Percentiles rank a stretch among this genome's conserved stretches.
These are phyloP conservation scores for Cardiocondyla obscurior DNA, from an alignment of 1,140 invertebrate genomes.

Conservation along the genomic window DNA sequence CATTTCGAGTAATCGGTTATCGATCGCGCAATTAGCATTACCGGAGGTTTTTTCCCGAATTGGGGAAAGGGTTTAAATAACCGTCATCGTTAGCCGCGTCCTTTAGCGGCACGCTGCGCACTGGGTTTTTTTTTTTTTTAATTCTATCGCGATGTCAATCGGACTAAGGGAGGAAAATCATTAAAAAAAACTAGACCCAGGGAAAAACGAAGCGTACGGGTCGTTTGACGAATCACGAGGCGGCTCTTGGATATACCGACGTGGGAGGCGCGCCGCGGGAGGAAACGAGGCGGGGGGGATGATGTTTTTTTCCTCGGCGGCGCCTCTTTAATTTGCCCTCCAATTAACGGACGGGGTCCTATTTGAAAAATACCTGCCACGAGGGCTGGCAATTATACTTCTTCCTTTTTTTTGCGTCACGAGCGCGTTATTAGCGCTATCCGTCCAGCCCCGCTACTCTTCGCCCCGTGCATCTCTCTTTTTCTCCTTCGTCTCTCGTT, in stretches of 20 bases:
- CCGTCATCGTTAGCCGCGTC: slow-evolving; percentile 33
- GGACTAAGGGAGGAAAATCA: slow-evolving; percentile 41
- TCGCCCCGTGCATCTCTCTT: slow-evolving; percentile 2
- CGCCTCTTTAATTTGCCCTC: slow-evolving; percentile 77
- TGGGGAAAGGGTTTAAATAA: slow-evolving; percentile 17
- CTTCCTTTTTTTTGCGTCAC: slow-evolving; percentile 73
- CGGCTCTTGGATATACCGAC: slow-evolving; percentile 59
- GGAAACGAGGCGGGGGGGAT: slow-evolving; percentile 49
- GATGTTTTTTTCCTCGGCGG: slow-evolving; percentile 73
- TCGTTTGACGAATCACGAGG: slow-evolving; percentile 71
- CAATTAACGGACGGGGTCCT: slow-evolving; percentile 76
- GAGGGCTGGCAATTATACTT: slow-evolving; percentile 76
- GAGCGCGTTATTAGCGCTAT: slow-evolving; percentile 78
- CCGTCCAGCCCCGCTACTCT: slow-evolving; percentile 63
- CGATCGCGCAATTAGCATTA: slow-evolving; percentile 46
- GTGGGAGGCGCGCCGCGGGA: slow-evolving; percentile 56
- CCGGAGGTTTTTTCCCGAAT: neutral
- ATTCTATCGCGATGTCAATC: slow-evolving; percentile 41
- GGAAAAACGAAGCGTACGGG: slow-evolving; percentile 61
- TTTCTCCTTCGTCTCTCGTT: slow-evolving; percentile 11
- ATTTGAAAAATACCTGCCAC: slow-evolving; percentile 75
- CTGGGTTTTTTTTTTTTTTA: neutral
- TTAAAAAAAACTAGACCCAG: slow-evolving; percentile 51
- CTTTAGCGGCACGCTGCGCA: neutral
- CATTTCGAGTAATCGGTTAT: slow-evolving; percentile 23